Conservation (phyloP, 2,113 vertebrate species). For the Herpetotheres cachinnans region DNA sequence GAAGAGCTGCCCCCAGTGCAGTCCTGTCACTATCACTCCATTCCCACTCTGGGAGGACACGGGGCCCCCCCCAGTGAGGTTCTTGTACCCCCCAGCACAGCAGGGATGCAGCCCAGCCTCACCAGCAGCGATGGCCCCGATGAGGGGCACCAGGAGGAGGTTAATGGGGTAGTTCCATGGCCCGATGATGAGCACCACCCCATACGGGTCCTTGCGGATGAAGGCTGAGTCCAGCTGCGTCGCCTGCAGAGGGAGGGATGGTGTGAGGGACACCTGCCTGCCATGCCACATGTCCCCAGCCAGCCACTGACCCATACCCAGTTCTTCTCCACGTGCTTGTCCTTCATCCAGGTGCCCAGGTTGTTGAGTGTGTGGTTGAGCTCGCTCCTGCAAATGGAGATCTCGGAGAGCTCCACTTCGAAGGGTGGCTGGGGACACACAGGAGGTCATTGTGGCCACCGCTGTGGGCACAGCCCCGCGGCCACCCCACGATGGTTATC, state of each 20-base stretch:
- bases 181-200: slow-evolving; percentile 82
- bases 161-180: slow-evolving; percentile 86
- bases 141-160: slow-evolving; percentile 79
- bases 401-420: slow-evolving; percentile 80
- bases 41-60: too few species aligned
- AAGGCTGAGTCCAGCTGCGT: slow-evolving; percentile 79
- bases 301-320: too few species aligned
- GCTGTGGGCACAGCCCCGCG: too few species aligned
- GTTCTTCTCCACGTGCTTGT: slow-evolving; percentile 39
- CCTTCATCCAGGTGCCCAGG: slow-evolving; percentile 81
- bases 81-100: too few species aligned
- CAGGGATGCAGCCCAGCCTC: too few species aligned
- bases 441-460: too few species aligned
- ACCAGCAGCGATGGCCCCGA: slow-evolving; percentile 90
- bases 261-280: too few species aligned
- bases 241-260: slow-evolving; percentile 53
- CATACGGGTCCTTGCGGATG: slow-evolving; percentile 83
- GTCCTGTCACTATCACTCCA: too few species aligned
- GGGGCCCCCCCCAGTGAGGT: too few species aligned
- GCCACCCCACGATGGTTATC: too few species aligned
- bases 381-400: slow-evolving; percentile 74
- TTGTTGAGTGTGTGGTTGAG: slow-evolving; percentile 74
- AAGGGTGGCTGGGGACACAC: slow-evolving; percentile 73
- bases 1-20: too few species aligned
- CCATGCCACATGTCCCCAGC: too few species aligned